Evolutionary conservation across 2,888 invertebrate genomes (phyloP).

Genomic region (Trissonchulus sp.): DNA sequence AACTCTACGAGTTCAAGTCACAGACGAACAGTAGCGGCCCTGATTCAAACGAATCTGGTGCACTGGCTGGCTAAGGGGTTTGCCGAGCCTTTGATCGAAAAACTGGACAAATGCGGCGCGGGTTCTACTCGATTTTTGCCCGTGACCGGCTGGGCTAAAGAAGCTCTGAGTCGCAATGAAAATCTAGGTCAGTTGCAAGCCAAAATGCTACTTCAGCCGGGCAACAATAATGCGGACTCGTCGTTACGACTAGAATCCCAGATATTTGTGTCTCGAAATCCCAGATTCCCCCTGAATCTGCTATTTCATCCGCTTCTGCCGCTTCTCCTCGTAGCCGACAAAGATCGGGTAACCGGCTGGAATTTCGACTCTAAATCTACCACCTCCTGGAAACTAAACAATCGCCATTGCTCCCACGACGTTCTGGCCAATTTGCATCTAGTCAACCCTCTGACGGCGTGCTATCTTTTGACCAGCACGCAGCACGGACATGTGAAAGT

Average conservation of each 20-base stretch:
- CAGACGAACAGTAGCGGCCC: conserved; percentile 7
- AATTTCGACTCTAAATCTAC: conserved; percentile 73
- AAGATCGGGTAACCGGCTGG: conserved; percentile 71
- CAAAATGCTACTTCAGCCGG: conserved; percentile 24
- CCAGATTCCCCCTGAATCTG: conserved; percentile 66
- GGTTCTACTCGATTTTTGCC: not conserved
- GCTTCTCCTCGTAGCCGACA: conserved; percentile 76
- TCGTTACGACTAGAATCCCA: not conserved
- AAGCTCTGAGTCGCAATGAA: conserved; percentile 44
- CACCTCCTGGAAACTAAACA: conserved; percentile 43
- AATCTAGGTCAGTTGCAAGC: conserved; percentile 42
- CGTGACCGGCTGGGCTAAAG: conserved; percentile 45
- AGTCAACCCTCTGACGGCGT: conserved; percentile 55
- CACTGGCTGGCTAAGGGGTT: conserved; percentile 48
- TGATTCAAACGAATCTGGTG: conserved; percentile 45
- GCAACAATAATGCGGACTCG: not conserved
- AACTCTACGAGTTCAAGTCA: too few relatives aligned
- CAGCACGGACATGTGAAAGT: conserved; percentile 72
- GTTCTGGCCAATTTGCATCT: not conserved
- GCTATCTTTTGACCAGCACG: conserved; percentile 68
- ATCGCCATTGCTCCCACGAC: not conserved
- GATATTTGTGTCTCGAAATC: conserved; percentile 64
- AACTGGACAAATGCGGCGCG: not conserved
- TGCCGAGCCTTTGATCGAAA: conserved; percentile 42
- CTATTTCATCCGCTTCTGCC: conserved; percentile 84